phyloP scores from a whole-genome alignment of 2,797 vertebrate species.

The Peromyscus attwateri region DNA sequence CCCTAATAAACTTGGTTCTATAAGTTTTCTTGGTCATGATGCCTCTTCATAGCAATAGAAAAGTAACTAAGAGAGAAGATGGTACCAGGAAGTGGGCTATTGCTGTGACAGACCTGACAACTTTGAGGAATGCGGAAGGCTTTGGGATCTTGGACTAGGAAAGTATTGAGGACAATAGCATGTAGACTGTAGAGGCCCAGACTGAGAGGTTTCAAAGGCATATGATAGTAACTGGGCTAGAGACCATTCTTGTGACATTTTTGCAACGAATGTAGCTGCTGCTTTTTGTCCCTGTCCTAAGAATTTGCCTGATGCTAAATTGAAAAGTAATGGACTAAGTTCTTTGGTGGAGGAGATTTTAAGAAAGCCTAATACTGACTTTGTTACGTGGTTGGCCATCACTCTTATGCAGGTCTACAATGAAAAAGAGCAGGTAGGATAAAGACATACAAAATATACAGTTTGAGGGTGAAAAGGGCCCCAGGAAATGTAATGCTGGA shows the following conservation, averaged over 20 bases:
- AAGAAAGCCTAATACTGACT: background rate
- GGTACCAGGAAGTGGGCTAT: background rate
- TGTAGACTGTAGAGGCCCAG: background rate
- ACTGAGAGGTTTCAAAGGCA: background rate
- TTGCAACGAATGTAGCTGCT: background rate
- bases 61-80: background rate
- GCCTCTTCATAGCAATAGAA: background rate
- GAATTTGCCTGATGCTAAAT: background rate
- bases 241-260: background rate
- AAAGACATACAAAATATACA: background rate
- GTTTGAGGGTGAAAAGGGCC: background rate
- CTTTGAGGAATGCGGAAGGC: background rate
- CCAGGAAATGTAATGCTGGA: background rate
- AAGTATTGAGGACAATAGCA: too few species aligned
- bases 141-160: background rate
- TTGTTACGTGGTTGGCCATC: background rate
- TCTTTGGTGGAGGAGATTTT: background rate
- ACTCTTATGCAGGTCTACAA: background rate
- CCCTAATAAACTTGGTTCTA: background rate
- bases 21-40: background rate
- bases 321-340: background rate
- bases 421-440: background rate
- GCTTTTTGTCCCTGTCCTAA: background rate
- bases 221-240: background rate
- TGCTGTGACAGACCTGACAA: background rate